phyloP scores from a whole-genome alignment of 2,888 invertebrate species.

The Spodoptera littoralis region DNA sequence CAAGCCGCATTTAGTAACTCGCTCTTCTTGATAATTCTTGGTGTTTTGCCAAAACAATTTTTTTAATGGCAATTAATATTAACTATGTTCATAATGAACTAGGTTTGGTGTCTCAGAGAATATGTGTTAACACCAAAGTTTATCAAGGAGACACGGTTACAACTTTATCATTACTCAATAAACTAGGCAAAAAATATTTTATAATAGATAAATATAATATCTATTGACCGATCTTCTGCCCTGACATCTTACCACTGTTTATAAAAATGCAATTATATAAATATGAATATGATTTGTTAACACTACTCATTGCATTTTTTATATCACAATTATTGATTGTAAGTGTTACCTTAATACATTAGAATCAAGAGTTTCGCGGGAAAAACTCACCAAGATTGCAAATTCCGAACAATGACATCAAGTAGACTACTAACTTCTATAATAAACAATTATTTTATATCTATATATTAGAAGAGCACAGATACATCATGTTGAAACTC shows the following conservation, averaged over 20 bases:
- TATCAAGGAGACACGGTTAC: constrained; percentile 53
- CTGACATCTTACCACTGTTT: constrained; percentile 48
- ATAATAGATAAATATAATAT: constrained; percentile 32
- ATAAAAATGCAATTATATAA: constrained; percentile 24
- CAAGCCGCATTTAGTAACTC: constrained; percentile 32
- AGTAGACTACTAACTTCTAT: too few relatives aligned
- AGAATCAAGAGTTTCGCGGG: too few relatives aligned
- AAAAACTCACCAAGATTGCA: too few relatives aligned
- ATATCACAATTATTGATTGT: not conserved
- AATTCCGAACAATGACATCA: too few relatives aligned
- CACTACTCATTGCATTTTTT: not conserved
- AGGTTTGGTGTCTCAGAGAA: constrained; percentile 8
- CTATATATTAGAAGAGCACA: too few relatives aligned
- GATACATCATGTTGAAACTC: too few relatives aligned
- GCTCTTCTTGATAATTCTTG: constrained; percentile 46
- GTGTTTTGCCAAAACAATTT: constrained; percentile 41
- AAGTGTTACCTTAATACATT: too few relatives aligned
- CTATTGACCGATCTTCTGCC: constrained; percentile 53
- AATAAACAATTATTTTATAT: too few relatives aligned
- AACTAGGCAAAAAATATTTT: constrained; percentile 48
- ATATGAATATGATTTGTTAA: not conserved
- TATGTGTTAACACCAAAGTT: constrained; percentile 35
- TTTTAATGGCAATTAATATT: constrained; percentile 30
- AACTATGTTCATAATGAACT: constrained; percentile 15
- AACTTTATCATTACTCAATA: constrained; percentile 39